Percentiles rank a stretch among this genome's conserved stretches.
Conservation (phyloP, 1,140 invertebrate genomes). For the Polypedilum pembai region DNA sequence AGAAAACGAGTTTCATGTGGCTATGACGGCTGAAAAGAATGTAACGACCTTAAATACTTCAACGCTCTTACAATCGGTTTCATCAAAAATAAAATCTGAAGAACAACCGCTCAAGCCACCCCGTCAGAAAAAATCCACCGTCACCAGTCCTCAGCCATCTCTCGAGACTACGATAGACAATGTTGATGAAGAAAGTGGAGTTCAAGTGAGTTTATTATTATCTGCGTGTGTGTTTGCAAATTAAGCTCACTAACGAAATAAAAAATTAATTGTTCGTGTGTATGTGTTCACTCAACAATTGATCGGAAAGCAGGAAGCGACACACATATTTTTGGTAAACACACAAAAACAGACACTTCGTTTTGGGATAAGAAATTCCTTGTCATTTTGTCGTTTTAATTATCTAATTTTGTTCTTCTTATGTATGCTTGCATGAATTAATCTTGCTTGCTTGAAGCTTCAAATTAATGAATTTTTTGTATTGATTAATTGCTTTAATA, state of each 20-base stretch:
- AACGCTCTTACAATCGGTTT: not conserved
- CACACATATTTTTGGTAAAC: too few relatives aligned
- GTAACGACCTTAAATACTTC: not conserved
- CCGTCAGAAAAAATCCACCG: not conserved
- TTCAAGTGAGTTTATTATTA: not conserved
- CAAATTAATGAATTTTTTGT: not conserved
- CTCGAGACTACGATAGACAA: not conserved
- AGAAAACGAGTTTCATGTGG: slow-evolving; percentile 25
- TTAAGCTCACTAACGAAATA: not conserved
- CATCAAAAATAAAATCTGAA: not conserved
- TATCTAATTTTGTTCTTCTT: not conserved
- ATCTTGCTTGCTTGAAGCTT: not conserved
- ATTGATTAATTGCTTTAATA: not conserved
- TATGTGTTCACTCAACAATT: too few relatives aligned
- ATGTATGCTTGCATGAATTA: not conserved
- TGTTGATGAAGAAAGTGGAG: slow-evolving; percentile 2
- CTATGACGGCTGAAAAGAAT: slow-evolving; percentile 6
- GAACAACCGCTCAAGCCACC: not conserved
- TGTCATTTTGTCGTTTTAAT: not conserved
- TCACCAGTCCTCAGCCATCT: not conserved
- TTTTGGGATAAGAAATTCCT: not conserved
- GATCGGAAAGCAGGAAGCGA: too few relatives aligned
- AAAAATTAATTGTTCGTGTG: not conserved
- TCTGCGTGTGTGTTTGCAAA: not conserved
- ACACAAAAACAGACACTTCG: too few relatives aligned